These are phyloP conservation scores for Lethocerus indicus DNA, from an alignment of 1,140 invertebrate genomes.

Conservation along the genomic window DNA sequence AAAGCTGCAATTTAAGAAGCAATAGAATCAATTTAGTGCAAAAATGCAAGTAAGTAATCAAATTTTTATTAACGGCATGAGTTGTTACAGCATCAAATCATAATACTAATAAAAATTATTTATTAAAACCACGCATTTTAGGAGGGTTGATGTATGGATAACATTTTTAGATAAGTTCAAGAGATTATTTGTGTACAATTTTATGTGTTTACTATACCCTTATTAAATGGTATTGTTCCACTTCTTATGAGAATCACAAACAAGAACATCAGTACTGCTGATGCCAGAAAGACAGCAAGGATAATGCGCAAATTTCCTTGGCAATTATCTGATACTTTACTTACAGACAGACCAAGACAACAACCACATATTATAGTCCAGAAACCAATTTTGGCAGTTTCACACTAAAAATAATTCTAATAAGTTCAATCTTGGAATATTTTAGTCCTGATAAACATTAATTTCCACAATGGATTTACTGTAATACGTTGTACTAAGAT, in stretches of 20 bases:
- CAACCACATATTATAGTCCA: constrained; percentile 24
- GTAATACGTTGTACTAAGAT: background rate
- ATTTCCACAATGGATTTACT: background rate
- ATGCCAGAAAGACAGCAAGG: constrained; percentile 20
- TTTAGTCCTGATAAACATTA: no score
- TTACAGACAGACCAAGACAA: constrained; percentile 20
- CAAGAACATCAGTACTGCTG: constrained; percentile 23
- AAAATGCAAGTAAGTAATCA: background rate
- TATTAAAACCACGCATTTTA: background rate
- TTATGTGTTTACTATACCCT: constrained; percentile 6
- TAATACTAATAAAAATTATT: background rate
- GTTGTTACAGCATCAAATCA: background rate
- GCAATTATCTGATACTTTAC: constrained; percentile 22
- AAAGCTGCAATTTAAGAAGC: background rate
- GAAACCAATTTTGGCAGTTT: constrained; percentile 23
- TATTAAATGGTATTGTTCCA: constrained; percentile 19
- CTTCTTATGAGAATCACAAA: constrained; percentile 23
- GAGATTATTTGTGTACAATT: background rate
- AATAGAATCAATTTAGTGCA: background rate
- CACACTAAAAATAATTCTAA: constrained; percentile 18
- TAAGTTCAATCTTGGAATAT: no score
- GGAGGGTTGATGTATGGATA: background rate
- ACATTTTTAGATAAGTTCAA: background rate
- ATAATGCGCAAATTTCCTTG: constrained; percentile 23
- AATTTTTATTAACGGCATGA: background rate